A percentile compares a stretch with the other conserved stretches of the same genome.
These are phyloP conservation scores for Cyphomyrus discorhynchus DNA, from an alignment of 2,113 vertebrate species.

Conservation along the genomic window DNA sequence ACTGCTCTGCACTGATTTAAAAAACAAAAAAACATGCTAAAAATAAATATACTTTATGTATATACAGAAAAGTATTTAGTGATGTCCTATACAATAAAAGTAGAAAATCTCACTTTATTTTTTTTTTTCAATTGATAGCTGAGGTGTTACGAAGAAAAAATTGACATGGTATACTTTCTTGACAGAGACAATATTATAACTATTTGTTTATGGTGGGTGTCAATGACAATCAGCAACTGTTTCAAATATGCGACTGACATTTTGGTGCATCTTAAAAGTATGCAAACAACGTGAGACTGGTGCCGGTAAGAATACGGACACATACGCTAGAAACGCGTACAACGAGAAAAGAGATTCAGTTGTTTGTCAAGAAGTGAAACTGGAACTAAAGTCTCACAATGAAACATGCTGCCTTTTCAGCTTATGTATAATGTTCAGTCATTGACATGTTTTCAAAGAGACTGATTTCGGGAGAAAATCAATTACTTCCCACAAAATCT, in stretches of 20 bases:
- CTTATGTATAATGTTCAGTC: not conserved
- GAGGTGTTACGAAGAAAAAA: not conserved
- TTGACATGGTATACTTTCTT: not conserved
- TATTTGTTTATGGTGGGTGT: not conserved
- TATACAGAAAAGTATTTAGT: not conserved
- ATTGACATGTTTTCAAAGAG: not conserved
- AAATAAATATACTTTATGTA: conserved; percentile 6
- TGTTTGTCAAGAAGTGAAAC: not conserved
- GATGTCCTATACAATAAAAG: not conserved
- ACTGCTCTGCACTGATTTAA: conserved; percentile 28
- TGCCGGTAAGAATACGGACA: too few relatives aligned
- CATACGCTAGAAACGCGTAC: not conserved
- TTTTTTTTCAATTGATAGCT: not conserved
- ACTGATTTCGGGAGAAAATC: not conserved
- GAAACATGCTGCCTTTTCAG: not conserved
- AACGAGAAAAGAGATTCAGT: not conserved
- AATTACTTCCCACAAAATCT: not conserved
- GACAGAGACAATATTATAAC: not conserved
- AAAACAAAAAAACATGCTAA: conserved; percentile 15
- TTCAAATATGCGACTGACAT: not conserved
- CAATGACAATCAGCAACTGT: not conserved
- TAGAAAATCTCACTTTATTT: not conserved
- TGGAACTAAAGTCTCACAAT: not conserved
- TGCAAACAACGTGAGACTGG: not conserved
- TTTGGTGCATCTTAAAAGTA: not conserved